A percentile compares a stretch with the other conserved stretches of the same genome.
These are phyloP conservation scores for Clarias fuscus DNA, from an alignment of 2,797 vertebrate genomes.

Conservation along the genomic window DNA sequence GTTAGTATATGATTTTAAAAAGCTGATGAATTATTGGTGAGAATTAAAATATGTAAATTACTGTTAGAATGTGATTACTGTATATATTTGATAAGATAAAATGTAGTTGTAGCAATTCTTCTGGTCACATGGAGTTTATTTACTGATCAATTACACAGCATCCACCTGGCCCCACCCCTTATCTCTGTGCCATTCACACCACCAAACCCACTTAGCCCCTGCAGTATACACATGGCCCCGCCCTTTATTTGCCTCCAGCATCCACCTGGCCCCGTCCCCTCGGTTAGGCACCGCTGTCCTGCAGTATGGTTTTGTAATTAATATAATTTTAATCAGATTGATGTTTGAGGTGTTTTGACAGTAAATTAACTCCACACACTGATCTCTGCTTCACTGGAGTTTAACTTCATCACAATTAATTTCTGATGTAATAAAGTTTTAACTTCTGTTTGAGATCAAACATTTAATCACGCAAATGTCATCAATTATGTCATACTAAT, in stretches of 20 bases:
- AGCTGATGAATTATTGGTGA: constrained; percentile 6
- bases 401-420: not conserved
- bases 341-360: not conserved
- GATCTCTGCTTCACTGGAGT: not conserved
- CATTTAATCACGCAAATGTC: not conserved
- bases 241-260: not conserved
- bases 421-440: not conserved
- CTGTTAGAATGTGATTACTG: not conserved
- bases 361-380: not conserved
- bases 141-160: not conserved
- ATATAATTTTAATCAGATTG: not conserved
- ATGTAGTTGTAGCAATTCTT: not conserved
- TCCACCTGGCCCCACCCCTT: not conserved
- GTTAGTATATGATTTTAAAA: not conserved
- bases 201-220: not conserved
- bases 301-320: not conserved
- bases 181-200: too few species aligned
- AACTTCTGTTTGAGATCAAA: not conserved
- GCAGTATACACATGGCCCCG: not conserved
- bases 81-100: constrained; percentile 14
- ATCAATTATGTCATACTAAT: not conserved
- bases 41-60: constrained; percentile 9
- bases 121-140: not conserved
- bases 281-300: too few species aligned
- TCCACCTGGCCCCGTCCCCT: not conserved